Evolutionary conservation across 1,140 invertebrate genomes (phyloP).

Genomic region (Conus ventricosus): DNA sequence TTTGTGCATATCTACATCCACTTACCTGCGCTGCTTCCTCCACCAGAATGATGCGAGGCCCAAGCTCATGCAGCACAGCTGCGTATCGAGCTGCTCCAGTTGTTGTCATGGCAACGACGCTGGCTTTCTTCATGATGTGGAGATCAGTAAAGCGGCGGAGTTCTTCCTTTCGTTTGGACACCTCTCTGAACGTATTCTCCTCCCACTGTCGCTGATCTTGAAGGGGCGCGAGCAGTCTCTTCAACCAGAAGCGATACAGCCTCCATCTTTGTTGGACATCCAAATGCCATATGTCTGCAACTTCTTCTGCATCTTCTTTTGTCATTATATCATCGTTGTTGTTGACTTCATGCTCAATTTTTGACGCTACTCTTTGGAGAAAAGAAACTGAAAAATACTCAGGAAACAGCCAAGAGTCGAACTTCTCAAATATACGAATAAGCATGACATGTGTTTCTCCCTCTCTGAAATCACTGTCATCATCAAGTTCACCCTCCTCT

Average conservation of each 20-base stretch:
- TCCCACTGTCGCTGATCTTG: slow-evolving; percentile 18
- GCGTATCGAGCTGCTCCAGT: slow-evolving; percentile 63
- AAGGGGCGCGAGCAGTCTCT: slow-evolving; percentile 33
- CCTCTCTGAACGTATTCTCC: slow-evolving; percentile 42
- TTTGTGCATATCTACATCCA: background rate
- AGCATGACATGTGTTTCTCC: background rate
- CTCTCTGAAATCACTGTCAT: background rate
- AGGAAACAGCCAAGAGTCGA: background rate
- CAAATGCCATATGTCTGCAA: slow-evolving; percentile 59
- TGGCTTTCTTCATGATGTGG: slow-evolving; percentile 58
- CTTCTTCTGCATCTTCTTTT: slow-evolving; percentile 21
- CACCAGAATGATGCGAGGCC: slow-evolving; percentile 63
- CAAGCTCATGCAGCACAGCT: slow-evolving; percentile 45
- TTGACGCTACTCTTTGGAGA: background rate
- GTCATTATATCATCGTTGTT: slow-evolving; percentile 24
- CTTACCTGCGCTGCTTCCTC: slow-evolving; percentile 70
- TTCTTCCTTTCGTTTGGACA: slow-evolving; percentile 42
- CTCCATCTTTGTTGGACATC: slow-evolving; percentile 63
- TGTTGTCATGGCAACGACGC: slow-evolving; percentile 70
- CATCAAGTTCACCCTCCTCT: background rate
- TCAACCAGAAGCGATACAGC: slow-evolving; percentile 66
- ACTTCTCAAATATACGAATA: background rate
- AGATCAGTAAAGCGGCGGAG: slow-evolving; percentile 47
- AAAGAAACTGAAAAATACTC: background rate
- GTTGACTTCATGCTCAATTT: background rate